Conservation (phyloP, 2,888 invertebrate species). For the Stegophylla sp. region DNA sequence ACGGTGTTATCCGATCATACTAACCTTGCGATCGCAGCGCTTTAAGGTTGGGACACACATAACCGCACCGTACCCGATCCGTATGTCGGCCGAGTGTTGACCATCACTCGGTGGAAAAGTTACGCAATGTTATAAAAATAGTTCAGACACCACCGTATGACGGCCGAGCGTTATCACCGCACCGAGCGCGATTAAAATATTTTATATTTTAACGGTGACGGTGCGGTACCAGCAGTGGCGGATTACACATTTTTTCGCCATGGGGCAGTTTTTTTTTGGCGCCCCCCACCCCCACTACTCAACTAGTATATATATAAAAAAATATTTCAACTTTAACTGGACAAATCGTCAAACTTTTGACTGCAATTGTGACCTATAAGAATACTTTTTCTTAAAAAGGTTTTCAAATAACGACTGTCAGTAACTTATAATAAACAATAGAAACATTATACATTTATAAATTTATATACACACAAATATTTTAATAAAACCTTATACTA, state of each 20-base stretch:
- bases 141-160: too few relatives aligned
- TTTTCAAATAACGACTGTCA: not conserved
- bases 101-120: too few relatives aligned
- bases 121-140: too few relatives aligned
- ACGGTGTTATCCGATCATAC: too few relatives aligned
- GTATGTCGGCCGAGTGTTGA: too few relatives aligned
- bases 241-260: too few relatives aligned
- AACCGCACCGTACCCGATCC: too few relatives aligned
- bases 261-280: too few relatives aligned
- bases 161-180: too few relatives aligned
- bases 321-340: not conserved
- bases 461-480: not conserved
- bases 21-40: not conserved
- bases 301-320: not conserved
- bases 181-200: too few relatives aligned
- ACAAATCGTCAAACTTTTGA: not conserved
- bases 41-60: not conserved
- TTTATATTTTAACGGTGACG: too few relatives aligned
- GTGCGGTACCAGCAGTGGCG: not conserved
- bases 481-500: not conserved
- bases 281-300: not conserved
- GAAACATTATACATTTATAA: constrained; percentile 4
- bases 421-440: not conserved
- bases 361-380: not conserved
- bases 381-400: not conserved